phyloP scores from a whole-genome alignment of 2,888 invertebrate species.

The Pollenia griseotomentosa region DNA sequence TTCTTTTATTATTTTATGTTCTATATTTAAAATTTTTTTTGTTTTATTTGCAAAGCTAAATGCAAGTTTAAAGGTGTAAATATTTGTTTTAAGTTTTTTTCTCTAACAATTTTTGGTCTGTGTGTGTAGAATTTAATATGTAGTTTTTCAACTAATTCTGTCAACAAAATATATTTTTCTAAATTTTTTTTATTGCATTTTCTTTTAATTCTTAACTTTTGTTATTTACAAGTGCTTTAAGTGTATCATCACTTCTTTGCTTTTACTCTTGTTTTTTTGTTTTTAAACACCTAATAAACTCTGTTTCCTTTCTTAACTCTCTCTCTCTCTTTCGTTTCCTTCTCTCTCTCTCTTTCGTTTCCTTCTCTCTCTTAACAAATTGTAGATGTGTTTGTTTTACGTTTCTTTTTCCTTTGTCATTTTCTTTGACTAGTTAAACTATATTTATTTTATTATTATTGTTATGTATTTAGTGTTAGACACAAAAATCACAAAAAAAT shows the following conservation, averaged over 20 bases:
- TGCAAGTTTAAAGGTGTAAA: conserved; percentile 69
- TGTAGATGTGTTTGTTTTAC: conserved; percentile 16
- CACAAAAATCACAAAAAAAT: conserved; percentile 72
- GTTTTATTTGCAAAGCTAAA: conserved; percentile 70
- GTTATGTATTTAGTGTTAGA: conserved; percentile 70
- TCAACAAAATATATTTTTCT: conserved; percentile 74
- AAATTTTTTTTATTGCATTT: conserved; percentile 44
- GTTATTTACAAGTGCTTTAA: conserved; percentile 65
- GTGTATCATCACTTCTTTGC: conserved; percentile 53
- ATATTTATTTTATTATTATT: conserved; percentile 49
- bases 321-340: not conserved
- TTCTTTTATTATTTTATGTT: not conserved
- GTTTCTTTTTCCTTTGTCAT: conserved; percentile 57
- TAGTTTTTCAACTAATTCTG: conserved; percentile 52
- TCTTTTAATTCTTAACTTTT: conserved; percentile 17
- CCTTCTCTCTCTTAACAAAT: not conserved
- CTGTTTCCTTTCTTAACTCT: conserved; percentile 2
- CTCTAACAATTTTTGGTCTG: conserved; percentile 76
- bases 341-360: not conserved
- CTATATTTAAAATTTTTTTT: conserved; percentile 35
- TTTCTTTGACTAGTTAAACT: conserved; percentile 72
- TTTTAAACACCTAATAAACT: conserved; percentile 20
- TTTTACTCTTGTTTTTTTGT: conserved; percentile 26
- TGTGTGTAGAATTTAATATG: conserved; percentile 60
- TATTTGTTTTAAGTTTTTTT: conserved; percentile 50